phyloP scores from a whole-genome alignment of 2,797 vertebrate genomes.

The Sphaeramia orbicularis region DNA sequence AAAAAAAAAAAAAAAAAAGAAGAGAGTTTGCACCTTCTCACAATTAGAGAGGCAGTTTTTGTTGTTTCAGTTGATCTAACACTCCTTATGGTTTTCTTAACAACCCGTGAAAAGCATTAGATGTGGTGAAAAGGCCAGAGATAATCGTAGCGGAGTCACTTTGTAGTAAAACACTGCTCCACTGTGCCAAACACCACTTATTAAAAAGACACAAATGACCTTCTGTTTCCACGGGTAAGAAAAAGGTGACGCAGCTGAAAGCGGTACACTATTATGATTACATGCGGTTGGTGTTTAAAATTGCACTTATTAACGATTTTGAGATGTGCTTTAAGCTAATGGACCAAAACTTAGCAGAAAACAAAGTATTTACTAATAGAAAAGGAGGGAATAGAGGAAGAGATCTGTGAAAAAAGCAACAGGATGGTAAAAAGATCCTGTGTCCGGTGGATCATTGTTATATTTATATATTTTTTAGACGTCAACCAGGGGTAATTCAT shows the following conservation, averaged over 20 bases:
- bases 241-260: constrained; percentile 28
- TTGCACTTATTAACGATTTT: no score
- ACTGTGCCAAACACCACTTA: no score
- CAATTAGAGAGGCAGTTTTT: constrained; percentile 25
- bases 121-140: constrained; percentile 40
- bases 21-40: not conserved
- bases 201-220: constrained; percentile 44
- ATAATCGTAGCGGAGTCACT: constrained; percentile 38
- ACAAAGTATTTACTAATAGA: no score
- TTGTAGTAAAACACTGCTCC: constrained; percentile 37
- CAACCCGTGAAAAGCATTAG: constrained; percentile 23
- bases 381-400: no score
- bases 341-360: no score
- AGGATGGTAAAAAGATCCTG: no score
- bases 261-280: constrained; percentile 16
- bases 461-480: no score
- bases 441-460: no score
- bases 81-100: constrained; percentile 40
- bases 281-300: constrained; percentile 15
- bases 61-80: constrained; percentile 41
- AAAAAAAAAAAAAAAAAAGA: no score
- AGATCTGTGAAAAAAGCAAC: no score
- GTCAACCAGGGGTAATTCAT: no score
- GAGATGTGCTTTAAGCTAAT: no score
- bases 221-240: constrained; percentile 10